Conservation (phyloP, 2,113 vertebrate genomes). For the Lanius collurio region DNA sequence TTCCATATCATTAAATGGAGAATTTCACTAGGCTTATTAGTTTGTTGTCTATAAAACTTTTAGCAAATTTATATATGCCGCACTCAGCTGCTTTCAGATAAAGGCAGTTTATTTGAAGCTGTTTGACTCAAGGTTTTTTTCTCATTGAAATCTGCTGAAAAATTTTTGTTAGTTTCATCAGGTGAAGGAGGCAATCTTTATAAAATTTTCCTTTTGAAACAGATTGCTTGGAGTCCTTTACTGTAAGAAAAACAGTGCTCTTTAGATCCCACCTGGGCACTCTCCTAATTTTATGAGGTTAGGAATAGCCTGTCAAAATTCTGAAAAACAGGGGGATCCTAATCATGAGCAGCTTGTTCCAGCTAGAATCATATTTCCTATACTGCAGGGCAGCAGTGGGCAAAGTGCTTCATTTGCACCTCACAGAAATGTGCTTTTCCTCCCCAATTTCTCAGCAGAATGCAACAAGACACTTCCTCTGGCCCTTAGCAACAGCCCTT, state of each 20-base stretch:
- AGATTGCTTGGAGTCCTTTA: background rate
- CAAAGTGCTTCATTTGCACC: slow-evolving; percentile 36
- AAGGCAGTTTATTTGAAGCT: background rate
- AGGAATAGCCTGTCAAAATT: slow-evolving; percentile 6
- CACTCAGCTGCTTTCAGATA: background rate
- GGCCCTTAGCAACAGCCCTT: slow-evolving; percentile 35
- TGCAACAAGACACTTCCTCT: slow-evolving; percentile 30
- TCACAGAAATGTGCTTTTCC: slow-evolving; percentile 31
- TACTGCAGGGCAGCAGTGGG: background rate
- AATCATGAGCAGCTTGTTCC: background rate
- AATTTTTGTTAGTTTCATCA: background rate
- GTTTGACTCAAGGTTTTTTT: background rate
- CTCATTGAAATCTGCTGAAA: background rate
- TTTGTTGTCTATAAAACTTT: background rate
- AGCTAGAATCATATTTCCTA: background rate
- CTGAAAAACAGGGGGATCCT: background rate
- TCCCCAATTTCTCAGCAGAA: background rate
- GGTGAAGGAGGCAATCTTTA: background rate
- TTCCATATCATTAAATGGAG: background rate
- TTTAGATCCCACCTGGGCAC: background rate
- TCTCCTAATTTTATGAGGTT: slow-evolving; percentile 8
- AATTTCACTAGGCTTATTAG: background rate
- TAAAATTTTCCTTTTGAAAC: background rate
- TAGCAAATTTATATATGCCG: background rate
- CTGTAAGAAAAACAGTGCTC: background rate